phyloP scores from a whole-genome alignment of 2,888 invertebrate genomes.

The Rutpela maculata region DNA sequence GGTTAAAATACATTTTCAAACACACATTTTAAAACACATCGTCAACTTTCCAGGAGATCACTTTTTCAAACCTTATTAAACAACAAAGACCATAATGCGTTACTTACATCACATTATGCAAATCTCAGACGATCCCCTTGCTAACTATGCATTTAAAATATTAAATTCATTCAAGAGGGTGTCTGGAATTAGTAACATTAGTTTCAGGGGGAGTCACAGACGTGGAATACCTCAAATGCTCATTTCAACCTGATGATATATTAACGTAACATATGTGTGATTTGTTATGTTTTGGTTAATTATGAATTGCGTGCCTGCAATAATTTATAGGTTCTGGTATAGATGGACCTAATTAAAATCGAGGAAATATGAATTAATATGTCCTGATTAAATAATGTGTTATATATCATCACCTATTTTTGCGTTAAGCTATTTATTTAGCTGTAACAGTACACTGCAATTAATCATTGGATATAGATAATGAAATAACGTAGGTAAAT shows the following conservation, averaged over 20 bases:
- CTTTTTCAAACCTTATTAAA: too few species aligned
- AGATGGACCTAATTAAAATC: slow-evolving; percentile 37
- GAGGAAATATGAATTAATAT: slow-evolving; percentile 36
- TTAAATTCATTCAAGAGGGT: slow-evolving; percentile 49
- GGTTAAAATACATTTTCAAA: too few species aligned
- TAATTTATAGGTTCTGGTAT: slow-evolving; percentile 38
- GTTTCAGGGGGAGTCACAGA: slow-evolving; percentile 53
- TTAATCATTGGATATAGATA: slow-evolving; percentile 3
- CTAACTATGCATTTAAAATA: slow-evolving; percentile 31
- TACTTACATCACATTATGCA: slow-evolving; percentile 19
- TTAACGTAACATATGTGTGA: slow-evolving; percentile 64
- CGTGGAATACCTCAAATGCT: slow-evolving; percentile 53
- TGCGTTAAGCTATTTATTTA: not conserved
- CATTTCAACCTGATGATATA: slow-evolving; percentile 59
- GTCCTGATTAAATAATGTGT: not conserved
- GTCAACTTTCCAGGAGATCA: too few species aligned
- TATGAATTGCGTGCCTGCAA: slow-evolving; percentile 49
- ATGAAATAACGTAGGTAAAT: not conserved
- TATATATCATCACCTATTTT: slow-evolving; percentile 12
- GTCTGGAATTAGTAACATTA: slow-evolving; percentile 52
- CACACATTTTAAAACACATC: too few species aligned
- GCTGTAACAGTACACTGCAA: not conserved
- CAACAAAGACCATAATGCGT: too few species aligned
- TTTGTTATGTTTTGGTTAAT: slow-evolving; percentile 65
- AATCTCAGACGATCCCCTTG: slow-evolving; percentile 15